phyloP scores from a whole-genome alignment of 2,797 vertebrate species.

The Sphaeramia orbicularis region DNA sequence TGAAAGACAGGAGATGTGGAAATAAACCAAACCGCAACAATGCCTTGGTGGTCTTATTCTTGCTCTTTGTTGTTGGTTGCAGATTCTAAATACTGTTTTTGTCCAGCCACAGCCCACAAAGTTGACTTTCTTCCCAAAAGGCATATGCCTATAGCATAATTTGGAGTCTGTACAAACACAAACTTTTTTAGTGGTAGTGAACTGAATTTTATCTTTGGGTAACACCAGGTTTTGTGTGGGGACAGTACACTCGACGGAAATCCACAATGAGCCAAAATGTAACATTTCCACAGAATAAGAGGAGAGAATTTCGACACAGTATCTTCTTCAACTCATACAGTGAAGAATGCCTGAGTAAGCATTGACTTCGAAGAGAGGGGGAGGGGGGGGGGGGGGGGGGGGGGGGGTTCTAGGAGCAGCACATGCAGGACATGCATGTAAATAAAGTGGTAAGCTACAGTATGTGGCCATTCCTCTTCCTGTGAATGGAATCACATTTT shows the following conservation, averaged over 20 bases:
- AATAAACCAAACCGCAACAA: slow-evolving; percentile 65
- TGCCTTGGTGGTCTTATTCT: slow-evolving; percentile 58
- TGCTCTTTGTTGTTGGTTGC: slow-evolving; percentile 46
- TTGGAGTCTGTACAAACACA: slow-evolving; percentile 29
- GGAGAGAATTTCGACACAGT: slow-evolving; percentile 38
- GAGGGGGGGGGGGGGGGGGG: slow-evolving; percentile 18
- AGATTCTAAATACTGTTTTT: slow-evolving; percentile 31
- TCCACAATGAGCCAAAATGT: slow-evolving; percentile 21
- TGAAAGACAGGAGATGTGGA: slow-evolving; percentile 30
- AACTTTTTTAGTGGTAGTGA: slow-evolving; percentile 29
- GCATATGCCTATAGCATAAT: slow-evolving; percentile 43
- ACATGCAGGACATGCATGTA: slow-evolving; percentile 28
- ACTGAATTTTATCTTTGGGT: slow-evolving; percentile 26
- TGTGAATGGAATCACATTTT: slow-evolving; percentile 21
- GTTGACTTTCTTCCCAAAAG: slow-evolving; percentile 45
- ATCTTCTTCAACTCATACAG: slow-evolving; percentile 53
- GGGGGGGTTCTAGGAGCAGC: no score
- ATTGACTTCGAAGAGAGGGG: slow-evolving; percentile 20
- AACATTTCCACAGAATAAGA: slow-evolving; percentile 23
- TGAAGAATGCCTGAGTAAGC: slow-evolving; percentile 57
- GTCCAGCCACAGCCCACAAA: slow-evolving; percentile 49
- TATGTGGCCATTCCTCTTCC: slow-evolving; percentile 8
- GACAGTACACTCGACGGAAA: slow-evolving; percentile 33
- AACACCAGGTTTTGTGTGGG: slow-evolving; percentile 30
- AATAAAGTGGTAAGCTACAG: slow-evolving; percentile 34